Percentiles rank a stretch among this genome's conserved stretches.
Evolutionary conservation across 2,113 vertebrate genomes (phyloP).

Genomic region (Oenanthe melanoleuca): DNA sequence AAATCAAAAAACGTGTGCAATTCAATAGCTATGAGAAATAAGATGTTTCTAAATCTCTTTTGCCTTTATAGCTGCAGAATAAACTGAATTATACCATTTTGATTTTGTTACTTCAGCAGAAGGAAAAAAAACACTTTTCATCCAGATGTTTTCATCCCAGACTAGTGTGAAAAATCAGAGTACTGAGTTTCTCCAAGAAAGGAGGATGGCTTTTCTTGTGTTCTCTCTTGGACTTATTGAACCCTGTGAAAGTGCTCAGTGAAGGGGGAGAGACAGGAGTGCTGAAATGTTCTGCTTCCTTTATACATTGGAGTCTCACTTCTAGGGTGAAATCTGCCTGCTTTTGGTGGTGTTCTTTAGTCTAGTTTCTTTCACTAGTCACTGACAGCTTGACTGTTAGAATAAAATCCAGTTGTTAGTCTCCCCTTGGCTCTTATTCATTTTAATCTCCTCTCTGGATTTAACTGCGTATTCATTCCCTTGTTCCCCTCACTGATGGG

Average conservation of each 20-base stretch:
- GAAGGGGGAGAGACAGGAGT: background rate
- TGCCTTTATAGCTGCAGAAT: background rate
- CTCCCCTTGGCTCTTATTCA: background rate
- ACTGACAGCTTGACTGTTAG: background rate
- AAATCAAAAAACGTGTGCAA: fast-evolving
- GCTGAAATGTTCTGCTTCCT: background rate
- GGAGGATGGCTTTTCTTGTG: background rate
- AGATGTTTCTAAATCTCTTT: background rate
- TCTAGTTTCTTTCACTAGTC: background rate
- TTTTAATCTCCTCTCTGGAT: background rate
- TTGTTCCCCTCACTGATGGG: background rate
- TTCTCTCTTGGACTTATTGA: background rate
- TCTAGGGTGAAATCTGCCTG: background rate
- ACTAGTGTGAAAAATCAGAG: background rate
- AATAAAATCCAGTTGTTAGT: background rate
- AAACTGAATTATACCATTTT: background rate
- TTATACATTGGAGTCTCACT: background rate
- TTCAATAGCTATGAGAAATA: background rate
- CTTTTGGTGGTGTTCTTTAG: background rate
- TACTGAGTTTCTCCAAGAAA: background rate
- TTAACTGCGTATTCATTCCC: background rate
- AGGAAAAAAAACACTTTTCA: background rate
- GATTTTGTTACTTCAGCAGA: background rate
- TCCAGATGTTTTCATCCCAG: background rate
- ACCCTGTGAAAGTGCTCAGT: fast-evolving